These are phyloP conservation scores for Rosalia funebris DNA, from an alignment of 2,888 invertebrate species.

Conservation along the genomic window DNA sequence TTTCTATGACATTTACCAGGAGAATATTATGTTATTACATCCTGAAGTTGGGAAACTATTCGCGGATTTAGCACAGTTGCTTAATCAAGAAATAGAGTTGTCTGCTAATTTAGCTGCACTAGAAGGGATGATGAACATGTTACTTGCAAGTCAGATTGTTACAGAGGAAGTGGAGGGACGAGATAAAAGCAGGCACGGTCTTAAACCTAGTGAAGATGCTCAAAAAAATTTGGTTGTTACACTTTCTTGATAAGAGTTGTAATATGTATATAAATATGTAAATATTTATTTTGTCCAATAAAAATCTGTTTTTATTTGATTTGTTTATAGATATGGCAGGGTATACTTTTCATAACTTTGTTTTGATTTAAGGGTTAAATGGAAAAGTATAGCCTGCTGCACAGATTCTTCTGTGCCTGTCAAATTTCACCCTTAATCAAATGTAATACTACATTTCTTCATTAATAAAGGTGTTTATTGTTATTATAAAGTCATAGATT, in stretches of 20 bases:
- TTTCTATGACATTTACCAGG: constrained; percentile 80
- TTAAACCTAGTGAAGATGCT: constrained; percentile 63
- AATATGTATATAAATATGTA: background rate
- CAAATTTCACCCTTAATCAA: too few relatives aligned
- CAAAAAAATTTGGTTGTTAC: constrained; percentile 70
- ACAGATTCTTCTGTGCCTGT: too few relatives aligned
- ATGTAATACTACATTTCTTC: too few relatives aligned
- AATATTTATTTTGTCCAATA: background rate
- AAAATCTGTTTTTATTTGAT: too few relatives aligned
- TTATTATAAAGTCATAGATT: too few relatives aligned
- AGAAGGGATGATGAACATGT: constrained; percentile 76
- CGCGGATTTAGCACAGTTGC: constrained; percentile 68
- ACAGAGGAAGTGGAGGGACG: constrained; percentile 59
- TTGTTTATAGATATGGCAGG: too few relatives aligned
- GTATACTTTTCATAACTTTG: too few relatives aligned
- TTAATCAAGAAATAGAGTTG: constrained; percentile 76
- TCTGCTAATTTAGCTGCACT: constrained; percentile 72
- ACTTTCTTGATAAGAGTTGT: constrained; percentile 54
- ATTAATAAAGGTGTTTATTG: too few relatives aligned
- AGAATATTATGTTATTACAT: constrained; percentile 71
- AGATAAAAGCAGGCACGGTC: constrained; percentile 46
- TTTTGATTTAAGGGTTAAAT: too few relatives aligned
- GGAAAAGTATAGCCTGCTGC: too few relatives aligned
- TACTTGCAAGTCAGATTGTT: constrained; percentile 67
- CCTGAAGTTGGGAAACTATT: constrained; percentile 72